Base-by-base conservation (phyloP, 2,797 vertebrate species). In the Coregonus ussuriensis region DNA sequence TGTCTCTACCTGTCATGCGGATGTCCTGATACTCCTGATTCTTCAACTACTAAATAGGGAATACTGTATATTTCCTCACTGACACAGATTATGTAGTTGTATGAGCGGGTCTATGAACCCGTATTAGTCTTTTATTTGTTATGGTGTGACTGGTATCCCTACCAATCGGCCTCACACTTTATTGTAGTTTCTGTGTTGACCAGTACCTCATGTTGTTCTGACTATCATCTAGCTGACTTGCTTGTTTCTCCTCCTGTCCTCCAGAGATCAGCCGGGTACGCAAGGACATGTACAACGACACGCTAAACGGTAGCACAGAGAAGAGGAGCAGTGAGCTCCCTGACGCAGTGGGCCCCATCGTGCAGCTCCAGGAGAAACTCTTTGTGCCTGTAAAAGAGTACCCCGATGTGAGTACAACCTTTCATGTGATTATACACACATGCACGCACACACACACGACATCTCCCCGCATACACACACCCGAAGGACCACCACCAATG, bases 261-360 rank as follows among this genome's bases (percentile, higher is more conserved):
- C 63, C 95, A 99, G 98, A 99, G 91, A 99, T 99, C 89, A 97
- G 98, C 94, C 94, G 98, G 94, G 98, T 99, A 92, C 95, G 98
- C 90, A 99, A 99, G 93, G 98, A 99, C 95, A 99, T 99, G 98
- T 99, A 99, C 96, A 99, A 98, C 81, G 98, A 99, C 95, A 99
- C 98, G 6, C 89, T 99, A 91, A 99, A 98, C 84, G 97, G 97
- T 90, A 96, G 96, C 77, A 96, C 97, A 88, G 98, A 99, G 89
- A 98, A 96, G 83, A 95, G 96, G 91, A 97, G 95, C 92, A 95
- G 97, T 79, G 98, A 99, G 86, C 93, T 99, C 79, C 98, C 98
- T 0, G 98, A 99, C 75, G 97, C 96, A 21, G 93, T 97, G 87
- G 98, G 98, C 83, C 97, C 98, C 68, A 95, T 98, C 90, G 97